These are phyloP conservation scores for Brachionus paranguensis DNA, from an alignment of 1,140 invertebrate genomes.

Conservation along the genomic window DNA sequence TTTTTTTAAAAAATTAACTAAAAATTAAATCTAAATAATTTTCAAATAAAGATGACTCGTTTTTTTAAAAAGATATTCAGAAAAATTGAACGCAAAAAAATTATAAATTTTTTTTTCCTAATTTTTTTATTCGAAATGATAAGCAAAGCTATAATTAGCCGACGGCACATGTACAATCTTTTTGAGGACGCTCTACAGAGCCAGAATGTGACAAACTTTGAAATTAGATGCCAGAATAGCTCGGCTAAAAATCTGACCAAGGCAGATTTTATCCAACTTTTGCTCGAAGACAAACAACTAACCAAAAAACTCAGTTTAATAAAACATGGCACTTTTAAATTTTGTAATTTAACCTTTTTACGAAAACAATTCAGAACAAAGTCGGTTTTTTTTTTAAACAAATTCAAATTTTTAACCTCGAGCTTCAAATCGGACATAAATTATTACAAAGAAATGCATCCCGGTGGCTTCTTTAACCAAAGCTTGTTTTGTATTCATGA, in stretches of 20 bases:
- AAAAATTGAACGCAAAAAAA: too few relatives aligned
- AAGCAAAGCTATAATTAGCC: too few relatives aligned
- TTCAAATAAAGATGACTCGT: too few relatives aligned
- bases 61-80: too few relatives aligned
- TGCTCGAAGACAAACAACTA: not conserved
- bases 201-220: not conserved
- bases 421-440: not conserved
- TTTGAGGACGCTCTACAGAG: not conserved
- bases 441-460: not conserved
- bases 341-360: not conserved
- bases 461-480: not conserved
- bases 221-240: not conserved
- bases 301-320: not conserved
- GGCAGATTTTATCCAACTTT: not conserved
- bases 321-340: not conserved
- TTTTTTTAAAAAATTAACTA: too few relatives aligned
- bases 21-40: too few relatives aligned
- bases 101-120: too few relatives aligned
- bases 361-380: not conserved
- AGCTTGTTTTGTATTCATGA: not conserved
- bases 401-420: not conserved
- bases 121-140: too few relatives aligned
- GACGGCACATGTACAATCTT: too few relatives aligned
- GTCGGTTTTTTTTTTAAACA: not conserved
- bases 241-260: not conserved